Evolutionary conservation across 2,888 invertebrate species (phyloP).

Genomic region (Mactromeris polynyma): DNA sequence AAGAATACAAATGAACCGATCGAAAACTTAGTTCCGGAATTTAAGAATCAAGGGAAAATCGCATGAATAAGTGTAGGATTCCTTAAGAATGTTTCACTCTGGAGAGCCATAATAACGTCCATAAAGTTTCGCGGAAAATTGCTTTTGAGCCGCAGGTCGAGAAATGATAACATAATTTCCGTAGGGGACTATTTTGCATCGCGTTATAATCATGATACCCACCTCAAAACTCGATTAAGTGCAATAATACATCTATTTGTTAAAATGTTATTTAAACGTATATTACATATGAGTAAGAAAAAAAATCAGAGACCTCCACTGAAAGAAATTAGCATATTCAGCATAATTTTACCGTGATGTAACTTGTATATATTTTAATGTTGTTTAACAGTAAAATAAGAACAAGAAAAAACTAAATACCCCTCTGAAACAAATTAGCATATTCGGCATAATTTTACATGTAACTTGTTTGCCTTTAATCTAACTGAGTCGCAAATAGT

Average conservation of each 20-base stretch:
- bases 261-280: background rate
- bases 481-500: too few species aligned
- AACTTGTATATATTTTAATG: background rate
- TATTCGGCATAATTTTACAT: too few species aligned
- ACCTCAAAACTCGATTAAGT: conserved; percentile 2
- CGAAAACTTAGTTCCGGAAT: conserved; percentile 60
- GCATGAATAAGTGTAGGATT: conserved; percentile 59
- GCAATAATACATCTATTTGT: conserved; percentile 13
- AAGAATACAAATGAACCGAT: conserved; percentile 54
- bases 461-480: too few species aligned
- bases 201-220: conserved; percentile 57
- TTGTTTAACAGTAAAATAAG: background rate
- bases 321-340: background rate
- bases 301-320: background rate
- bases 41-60: conserved; percentile 45
- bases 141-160: conserved; percentile 69
- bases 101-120: conserved; percentile 58
- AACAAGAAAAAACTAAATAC: background rate
- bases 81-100: conserved; percentile 54
- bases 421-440: too few species aligned
- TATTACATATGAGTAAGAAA: background rate
- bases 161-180: conserved; percentile 71
- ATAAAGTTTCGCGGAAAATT: conserved; percentile 71
- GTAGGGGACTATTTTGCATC: conserved; percentile 56
- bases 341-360: background rate